Evolutionary conservation across 2,113 vertebrate genomes (phyloP).

Genomic region (Gadus chalcogrammus): DNA sequence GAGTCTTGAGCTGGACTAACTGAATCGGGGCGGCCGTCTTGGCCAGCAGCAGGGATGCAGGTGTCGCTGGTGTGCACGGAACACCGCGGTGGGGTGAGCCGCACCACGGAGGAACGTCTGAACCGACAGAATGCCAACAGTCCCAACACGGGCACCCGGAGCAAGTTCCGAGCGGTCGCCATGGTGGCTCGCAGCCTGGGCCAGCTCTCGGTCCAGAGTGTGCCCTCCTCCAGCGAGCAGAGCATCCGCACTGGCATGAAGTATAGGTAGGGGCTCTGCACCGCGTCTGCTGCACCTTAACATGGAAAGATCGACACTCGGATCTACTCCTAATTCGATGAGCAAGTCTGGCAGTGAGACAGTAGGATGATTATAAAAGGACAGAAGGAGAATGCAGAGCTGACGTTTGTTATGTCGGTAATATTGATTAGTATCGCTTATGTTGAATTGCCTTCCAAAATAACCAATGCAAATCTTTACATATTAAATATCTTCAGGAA

Average conservation of each 20-base stretch:
- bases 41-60: constrained; percentile 77
- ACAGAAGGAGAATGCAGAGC: no score
- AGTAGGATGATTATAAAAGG: no score
- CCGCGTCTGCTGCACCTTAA: no score
- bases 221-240: constrained; percentile 76
- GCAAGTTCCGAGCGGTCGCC: constrained; percentile 90
- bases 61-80: constrained; percentile 95
- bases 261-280: constrained; percentile 81
- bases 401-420: no score
- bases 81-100: constrained; percentile 86
- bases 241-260: constrained; percentile 89
- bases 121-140: constrained; percentile 87
- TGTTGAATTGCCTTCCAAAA: no score
- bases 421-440: no score
- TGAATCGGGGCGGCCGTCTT: not conserved
- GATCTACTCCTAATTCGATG: no score
- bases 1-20: constrained; percentile 16
- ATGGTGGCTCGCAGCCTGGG: constrained; percentile 94
- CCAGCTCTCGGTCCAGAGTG: constrained; percentile 87
- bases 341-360: no score
- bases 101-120: constrained; percentile 84
- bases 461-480: no score
- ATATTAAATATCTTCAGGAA: no score
- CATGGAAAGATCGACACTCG: no score
- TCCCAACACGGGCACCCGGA: constrained; percentile 82